Evolutionary conservation across 2,797 vertebrate genomes (phyloP).

Genomic region (Knipowitschia caucasica): DNA sequence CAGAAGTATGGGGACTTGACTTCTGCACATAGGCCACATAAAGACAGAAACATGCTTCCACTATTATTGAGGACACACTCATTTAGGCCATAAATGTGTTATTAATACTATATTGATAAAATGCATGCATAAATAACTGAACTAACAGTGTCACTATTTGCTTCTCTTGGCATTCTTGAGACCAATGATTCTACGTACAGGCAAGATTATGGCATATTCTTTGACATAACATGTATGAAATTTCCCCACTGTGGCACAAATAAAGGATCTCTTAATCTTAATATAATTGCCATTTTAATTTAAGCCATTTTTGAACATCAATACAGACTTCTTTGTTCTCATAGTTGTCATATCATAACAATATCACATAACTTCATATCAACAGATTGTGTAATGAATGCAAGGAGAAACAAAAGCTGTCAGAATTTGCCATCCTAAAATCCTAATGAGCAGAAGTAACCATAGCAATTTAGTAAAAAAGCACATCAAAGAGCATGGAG

Average conservation of each 20-base stretch:
- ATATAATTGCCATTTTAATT: neutral
- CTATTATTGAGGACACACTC: neutral
- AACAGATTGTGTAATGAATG: conserved; percentile 24
- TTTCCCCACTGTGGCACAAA: no score
- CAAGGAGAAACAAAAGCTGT: conserved; percentile 50
- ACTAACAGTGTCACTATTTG: no score
- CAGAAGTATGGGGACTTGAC: conserved; percentile 50
- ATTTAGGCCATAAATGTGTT: neutral
- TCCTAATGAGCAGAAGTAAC: conserved; percentile 75
- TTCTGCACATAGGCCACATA: conserved; percentile 34
- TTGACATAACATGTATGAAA: neutral
- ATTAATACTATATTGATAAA: no score
- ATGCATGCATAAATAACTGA: no score
- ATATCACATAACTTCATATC: neutral
- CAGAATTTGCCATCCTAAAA: conserved; percentile 71
- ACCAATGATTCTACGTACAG: no score
- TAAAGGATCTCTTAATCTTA: no score
- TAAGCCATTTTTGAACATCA: neutral
- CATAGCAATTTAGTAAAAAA: conserved; percentile 64
- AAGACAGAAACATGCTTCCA: conserved; percentile 13
- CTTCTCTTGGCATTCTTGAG: no score
- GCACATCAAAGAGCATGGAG: conserved; percentile 72
- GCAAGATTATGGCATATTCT: neutral
- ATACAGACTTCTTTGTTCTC: neutral
- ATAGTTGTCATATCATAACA: neutral